Conservation (phyloP, 2,888 invertebrate genomes). For the Hipparchia sbordonii region DNA sequence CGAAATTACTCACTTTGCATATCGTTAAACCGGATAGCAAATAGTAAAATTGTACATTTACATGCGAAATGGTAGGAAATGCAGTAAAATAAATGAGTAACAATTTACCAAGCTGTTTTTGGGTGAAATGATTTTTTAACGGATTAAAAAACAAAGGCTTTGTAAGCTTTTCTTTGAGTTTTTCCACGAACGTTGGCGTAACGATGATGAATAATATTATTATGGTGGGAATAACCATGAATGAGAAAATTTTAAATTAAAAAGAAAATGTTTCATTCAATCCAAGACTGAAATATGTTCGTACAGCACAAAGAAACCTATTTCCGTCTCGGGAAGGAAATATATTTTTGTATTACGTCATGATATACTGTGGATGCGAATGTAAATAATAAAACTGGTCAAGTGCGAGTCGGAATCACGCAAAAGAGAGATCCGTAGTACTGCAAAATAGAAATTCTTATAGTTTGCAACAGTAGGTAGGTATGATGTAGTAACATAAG, state of each 20-base stretch:
- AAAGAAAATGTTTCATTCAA: background rate
- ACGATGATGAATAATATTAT: background rate
- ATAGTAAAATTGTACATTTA: constrained; percentile 9
- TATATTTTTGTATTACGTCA: no score
- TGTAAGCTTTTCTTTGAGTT: background rate
- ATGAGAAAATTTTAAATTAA: background rate
- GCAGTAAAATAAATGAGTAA: constrained; percentile 7
- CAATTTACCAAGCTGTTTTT: constrained; percentile 1
- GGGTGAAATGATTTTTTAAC: background rate
- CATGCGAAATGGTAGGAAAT: constrained; percentile 6
- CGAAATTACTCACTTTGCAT: constrained; percentile 6
- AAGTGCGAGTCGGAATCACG: no score
- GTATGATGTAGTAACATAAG: no score
- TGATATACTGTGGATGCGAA: no score
- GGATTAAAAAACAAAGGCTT: background rate
- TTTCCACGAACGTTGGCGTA: background rate
- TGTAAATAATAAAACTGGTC: no score
- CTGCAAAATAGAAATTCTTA: no score
- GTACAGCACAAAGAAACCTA: background rate
- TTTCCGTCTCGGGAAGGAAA: no score
- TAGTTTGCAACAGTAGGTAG: no score
- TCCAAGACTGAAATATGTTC: background rate
- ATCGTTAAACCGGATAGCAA: background rate
- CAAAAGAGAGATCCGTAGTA: no score
- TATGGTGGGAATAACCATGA: background rate